Evolutionary conservation across 2,113 vertebrate species (phyloP).

Genomic region (Anguilla japonica): DNA sequence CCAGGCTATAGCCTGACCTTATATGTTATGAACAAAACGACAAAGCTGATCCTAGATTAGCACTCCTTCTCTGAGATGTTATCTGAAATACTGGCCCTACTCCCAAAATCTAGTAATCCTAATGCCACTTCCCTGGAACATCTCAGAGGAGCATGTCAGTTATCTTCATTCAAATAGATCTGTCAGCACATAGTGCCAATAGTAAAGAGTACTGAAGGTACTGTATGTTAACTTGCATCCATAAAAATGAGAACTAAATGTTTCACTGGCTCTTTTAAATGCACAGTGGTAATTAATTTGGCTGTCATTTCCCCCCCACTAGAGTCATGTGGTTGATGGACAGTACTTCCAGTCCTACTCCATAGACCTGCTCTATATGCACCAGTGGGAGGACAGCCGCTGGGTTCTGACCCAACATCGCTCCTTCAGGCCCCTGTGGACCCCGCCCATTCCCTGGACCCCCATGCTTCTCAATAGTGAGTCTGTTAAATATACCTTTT

Average conservation of each 20-base stretch:
- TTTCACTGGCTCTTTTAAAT: not conserved
- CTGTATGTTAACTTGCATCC: not conserved
- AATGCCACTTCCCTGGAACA: no score
- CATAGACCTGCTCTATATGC: constrained; percentile 43
- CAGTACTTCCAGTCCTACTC: constrained; percentile 43
- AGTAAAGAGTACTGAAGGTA: no score
- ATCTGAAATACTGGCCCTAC: no score
- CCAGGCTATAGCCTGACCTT: no score
- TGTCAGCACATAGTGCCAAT: no score
- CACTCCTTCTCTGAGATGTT: no score
- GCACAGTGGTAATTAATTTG: not conserved
- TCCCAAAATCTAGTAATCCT: no score
- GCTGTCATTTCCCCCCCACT: not conserved
- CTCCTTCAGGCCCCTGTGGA: constrained; percentile 32
- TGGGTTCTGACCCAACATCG: constrained; percentile 40
- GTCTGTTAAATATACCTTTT: not conserved
- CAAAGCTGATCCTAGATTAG: no score
- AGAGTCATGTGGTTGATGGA: constrained; percentile 45
- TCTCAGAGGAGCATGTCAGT: no score
- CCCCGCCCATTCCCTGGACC: constrained; percentile 15
- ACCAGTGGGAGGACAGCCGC: constrained; percentile 41
- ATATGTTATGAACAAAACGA: no score
- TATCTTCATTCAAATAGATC: no score
- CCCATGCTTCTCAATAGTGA: constrained; percentile 39
- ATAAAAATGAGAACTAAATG: no score